These are phyloP conservation scores for Ciconia nigra DNA, from an alignment of 2,797 vertebrate species.

Conservation along the genomic window DNA sequence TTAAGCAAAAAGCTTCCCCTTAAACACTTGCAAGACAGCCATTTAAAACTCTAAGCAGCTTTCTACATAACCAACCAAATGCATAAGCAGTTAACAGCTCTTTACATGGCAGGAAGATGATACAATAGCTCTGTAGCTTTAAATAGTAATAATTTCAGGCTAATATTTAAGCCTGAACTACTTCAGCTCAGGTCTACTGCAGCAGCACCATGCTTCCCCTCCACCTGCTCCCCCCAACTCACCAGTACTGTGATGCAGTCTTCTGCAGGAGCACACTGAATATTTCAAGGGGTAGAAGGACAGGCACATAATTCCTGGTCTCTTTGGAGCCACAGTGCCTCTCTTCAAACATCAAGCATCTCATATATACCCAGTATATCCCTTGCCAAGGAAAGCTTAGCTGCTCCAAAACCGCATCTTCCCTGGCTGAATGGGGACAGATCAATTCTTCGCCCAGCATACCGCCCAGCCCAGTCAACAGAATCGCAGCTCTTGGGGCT, in stretches of 20 bases:
- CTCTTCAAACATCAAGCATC: neutral
- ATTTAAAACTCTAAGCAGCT: neutral
- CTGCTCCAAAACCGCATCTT: neutral
- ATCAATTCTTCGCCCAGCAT: neutral
- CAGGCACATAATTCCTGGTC: neutral
- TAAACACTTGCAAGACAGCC: neutral
- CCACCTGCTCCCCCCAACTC: neutral
- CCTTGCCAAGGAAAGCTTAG: neutral
- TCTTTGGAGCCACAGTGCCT: neutral
- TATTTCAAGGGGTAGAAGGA: neutral
- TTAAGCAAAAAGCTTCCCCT: neutral
- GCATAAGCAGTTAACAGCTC: neutral
- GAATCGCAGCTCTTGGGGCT: neutral
- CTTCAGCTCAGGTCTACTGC: neutral
- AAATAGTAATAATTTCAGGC: neutral
- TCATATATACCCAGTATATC: too few species aligned
- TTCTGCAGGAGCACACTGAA: neutral
- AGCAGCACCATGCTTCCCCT: neutral
- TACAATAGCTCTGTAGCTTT: neutral
- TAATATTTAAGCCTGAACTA: neutral
- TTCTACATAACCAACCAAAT: neutral
- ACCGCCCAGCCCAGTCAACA: neutral
- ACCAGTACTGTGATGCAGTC: fast-evolving
- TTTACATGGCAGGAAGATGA: neutral
- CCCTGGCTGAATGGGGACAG: fast-evolving